Evolutionary conservation across 2,888 invertebrate species (phyloP).

Genomic region (Catocala nupta): DNA sequence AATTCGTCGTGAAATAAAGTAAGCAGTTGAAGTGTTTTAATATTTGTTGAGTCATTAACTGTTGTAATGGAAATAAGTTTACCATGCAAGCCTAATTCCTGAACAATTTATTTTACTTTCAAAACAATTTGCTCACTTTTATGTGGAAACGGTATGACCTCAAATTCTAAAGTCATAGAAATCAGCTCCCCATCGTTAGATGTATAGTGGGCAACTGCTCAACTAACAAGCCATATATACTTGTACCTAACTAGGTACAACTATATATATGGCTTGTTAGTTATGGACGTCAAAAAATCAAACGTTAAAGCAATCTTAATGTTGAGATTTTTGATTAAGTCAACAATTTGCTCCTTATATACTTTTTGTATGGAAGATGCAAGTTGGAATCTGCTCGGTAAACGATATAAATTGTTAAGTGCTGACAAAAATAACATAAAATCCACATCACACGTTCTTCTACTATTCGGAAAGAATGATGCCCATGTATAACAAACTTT

Average conservation of each 20-base stretch:
- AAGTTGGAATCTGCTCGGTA: not conserved
- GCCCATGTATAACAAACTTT: conserved; percentile 5
- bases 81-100: not conserved
- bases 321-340: not conserved
- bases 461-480: conserved; percentile 4
- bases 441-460: conserved; percentile 1
- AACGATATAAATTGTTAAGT: conserved; percentile 22
- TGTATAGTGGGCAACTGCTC: conserved; percentile 1
- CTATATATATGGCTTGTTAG: conserved; percentile 1
- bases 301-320: not conserved
- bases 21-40: not conserved
- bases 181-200: not conserved
- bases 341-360: not conserved
- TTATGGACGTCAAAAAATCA: conserved; percentile 6
- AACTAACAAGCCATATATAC: too few species aligned
- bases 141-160: conserved; percentile 6
- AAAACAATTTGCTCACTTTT: conserved; percentile 5
- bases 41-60: conserved; percentile 2
- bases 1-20: not conserved
- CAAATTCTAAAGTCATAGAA: conserved; percentile 11
- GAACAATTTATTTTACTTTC: not conserved
- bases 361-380: not conserved
- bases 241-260: too few species aligned
- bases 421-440: conserved; percentile 8
- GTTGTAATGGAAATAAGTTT: conserved; percentile 10